A percentile compares a stretch with the other conserved stretches of the same genome.
phyloP scores from a whole-genome alignment of 1,140 invertebrate genomes.

The Drosophila suzukii region DNA sequence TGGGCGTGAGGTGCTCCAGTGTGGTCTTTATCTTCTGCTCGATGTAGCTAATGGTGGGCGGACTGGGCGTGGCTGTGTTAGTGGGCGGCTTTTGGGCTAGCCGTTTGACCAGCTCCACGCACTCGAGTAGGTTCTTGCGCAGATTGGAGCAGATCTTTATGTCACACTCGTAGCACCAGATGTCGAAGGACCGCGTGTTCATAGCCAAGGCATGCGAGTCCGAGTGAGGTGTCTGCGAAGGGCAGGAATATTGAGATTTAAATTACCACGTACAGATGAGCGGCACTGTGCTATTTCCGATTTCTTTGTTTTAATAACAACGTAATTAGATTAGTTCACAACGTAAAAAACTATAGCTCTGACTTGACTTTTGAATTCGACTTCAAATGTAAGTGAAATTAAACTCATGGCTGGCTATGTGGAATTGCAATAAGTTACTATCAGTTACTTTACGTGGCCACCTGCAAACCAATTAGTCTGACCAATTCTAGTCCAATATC shows the following conservation, averaged over 20 bases:
- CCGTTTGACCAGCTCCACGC: conserved; percentile 88
- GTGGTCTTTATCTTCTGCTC: conserved; percentile 62
- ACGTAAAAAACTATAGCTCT: not conserved
- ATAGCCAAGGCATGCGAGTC: conserved; percentile 90
- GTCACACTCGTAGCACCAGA: conserved; percentile 91
- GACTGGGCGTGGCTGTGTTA: conserved; percentile 6
- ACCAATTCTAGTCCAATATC: too few relatives aligned
- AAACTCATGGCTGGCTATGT: too few relatives aligned
- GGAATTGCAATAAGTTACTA: too few relatives aligned
- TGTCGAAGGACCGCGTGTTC: conserved; percentile 89
- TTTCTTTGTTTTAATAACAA: too few relatives aligned
- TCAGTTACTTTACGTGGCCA: too few relatives aligned
- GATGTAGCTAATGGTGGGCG: conserved; percentile 55
- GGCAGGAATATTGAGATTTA: not conserved
- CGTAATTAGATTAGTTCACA: not conserved
- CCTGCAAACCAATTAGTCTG: too few relatives aligned
- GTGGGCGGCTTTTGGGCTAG: conserved; percentile 79
- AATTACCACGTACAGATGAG: too few relatives aligned
- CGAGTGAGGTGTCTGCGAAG: conserved; percentile 87
- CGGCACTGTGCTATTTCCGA: too few relatives aligned
- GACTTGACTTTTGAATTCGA: not conserved
- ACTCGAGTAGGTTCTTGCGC: conserved; percentile 88
- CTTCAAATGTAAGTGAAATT: too few relatives aligned
- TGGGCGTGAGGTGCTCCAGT: conserved; percentile 50
- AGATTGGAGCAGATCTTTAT: conserved; percentile 86